Base-by-base conservation (phyloP, 2,888 invertebrate genomes). In the Drosophila pullipes region DNA sequence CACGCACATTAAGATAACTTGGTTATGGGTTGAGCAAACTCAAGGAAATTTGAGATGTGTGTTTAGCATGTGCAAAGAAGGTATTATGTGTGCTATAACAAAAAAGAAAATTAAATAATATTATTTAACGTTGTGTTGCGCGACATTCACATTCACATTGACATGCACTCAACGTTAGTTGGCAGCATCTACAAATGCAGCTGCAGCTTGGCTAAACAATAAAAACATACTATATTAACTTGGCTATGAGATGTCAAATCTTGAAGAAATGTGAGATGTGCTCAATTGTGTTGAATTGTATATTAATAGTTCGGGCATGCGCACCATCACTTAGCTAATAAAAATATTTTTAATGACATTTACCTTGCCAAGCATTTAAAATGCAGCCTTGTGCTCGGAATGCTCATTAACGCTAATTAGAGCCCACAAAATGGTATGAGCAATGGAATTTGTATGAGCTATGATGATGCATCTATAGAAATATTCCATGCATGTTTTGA, bases 401-500 rank as follows among this genome's bases (percentile, higher is more conserved):
- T 63, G 39, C 58, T 13, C 31, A 66, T 63, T 57, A 25, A 62
- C 63, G 66, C 59, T 67, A 76, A 82, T 78, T 84, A 76, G 62
- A 62, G 54, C n/a, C 71, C 74, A 60, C 79, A 76, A 49, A 68
- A 63, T 65, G 65, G 18, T 30, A 58, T 22, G 50, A 41, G 55
- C 62, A 66, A 53, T 53, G 57, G 25, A 50, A 68, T 70, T n/a
- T 44, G 25, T 47, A 50, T 68, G 62, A 47, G 47, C 30, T 30
- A 16, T 25, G 25, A 4, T 47, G 25, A 7, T 33, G 33, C 60
- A 44, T 33, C 33, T 59, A 60, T 70, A 44, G 59, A 74, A 77
- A 61, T 69, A 68, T 72, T 50, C 57, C 57, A 70, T 70, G 69
- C 53, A 66, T 87, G 73, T 87, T 85, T 77, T 81, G 71, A 84